Evolutionary conservation across 2,113 vertebrate genomes (phyloP), one percentile per base, ranked within the genome.

Genomic region (Bucco capensis): DNA sequence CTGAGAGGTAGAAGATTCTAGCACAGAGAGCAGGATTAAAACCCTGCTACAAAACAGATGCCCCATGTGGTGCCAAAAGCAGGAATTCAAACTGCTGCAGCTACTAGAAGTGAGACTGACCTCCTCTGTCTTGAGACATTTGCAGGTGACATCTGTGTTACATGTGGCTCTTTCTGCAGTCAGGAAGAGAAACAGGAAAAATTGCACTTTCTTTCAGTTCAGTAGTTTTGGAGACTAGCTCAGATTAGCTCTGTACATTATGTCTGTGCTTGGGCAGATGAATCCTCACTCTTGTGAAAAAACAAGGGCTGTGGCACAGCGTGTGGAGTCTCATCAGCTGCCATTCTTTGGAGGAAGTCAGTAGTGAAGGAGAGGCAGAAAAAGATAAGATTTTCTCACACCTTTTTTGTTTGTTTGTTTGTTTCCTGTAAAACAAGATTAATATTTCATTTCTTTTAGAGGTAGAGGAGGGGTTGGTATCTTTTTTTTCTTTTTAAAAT

Each of bases 251-350:
- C 79, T 37, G 38, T 66, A 44, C 83, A 17, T 73, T 44, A n/a
- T 87, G 62, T 65, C 79, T 86, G 64, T 0, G 0, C 69, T 86
- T 82, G 49, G 73, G 61, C 89, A 95, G 94, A 94, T 94, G 83
- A 88, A 90, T 94, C 53, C 53, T 67, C 37, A 21, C n/a, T 88
- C 61, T 51, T 71, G 72, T 3, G 31, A 80, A 64, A 71, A 91
- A 92, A 91, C 64, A 89, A 80, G 72, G 46, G 54, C 88, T 94
- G 91, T 77, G 75, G 70, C 6, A 3, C 89, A 92, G 71, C 78
- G 74, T 93, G 90, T 83, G 62, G 71, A 82, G 58, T 86, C 88
- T 80, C 7, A 0, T 74, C 70, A 88, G 51, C 61, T 62, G 5
- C 54, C 25, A 16, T 46, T 53, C 70, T 73, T 69, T 67, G 75